Evolutionary conservation across 2,113 vertebrate species (phyloP).

Genomic region (Brevimyrus niger): DNA sequence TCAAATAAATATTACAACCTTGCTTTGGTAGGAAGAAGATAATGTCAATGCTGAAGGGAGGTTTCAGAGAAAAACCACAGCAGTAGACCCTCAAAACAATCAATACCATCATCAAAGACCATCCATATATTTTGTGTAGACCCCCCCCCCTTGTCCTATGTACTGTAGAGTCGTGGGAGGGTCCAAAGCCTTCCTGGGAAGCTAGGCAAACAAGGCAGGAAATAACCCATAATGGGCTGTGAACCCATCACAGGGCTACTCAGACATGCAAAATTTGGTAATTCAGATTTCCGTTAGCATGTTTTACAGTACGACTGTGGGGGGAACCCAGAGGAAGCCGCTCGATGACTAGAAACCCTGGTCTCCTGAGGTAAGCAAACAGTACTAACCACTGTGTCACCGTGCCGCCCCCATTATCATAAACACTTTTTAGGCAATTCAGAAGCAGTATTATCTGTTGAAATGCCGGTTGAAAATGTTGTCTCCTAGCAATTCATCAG

Average conservation of each 20-base stretch:
- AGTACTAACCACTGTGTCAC: background rate
- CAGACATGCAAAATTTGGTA: background rate
- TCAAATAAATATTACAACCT: background rate
- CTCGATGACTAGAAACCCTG: background rate
- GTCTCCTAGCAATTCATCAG: background rate
- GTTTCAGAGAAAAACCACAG: background rate
- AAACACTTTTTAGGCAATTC: background rate
- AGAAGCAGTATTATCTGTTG: background rate
- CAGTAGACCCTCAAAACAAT: background rate
- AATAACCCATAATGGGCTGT: background rate
- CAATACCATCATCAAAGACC: background rate
- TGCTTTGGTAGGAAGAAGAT: background rate
- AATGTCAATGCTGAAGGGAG: background rate
- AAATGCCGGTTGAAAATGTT: background rate
- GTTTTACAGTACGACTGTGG: background rate
- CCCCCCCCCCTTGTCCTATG: background rate
- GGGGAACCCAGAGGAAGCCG: background rate
- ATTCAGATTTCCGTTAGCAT: background rate
- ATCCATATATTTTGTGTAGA: background rate
- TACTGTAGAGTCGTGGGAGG: background rate
- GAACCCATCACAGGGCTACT: background rate
- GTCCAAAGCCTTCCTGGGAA: background rate
- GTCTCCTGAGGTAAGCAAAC: background rate
- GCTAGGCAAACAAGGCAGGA: background rate
- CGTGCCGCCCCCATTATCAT: background rate